A percentile compares a stretch with the other conserved stretches of the same genome.
Evolutionary conservation across 2,797 vertebrate species (phyloP).

Genomic region (Chelon auratus): DNA sequence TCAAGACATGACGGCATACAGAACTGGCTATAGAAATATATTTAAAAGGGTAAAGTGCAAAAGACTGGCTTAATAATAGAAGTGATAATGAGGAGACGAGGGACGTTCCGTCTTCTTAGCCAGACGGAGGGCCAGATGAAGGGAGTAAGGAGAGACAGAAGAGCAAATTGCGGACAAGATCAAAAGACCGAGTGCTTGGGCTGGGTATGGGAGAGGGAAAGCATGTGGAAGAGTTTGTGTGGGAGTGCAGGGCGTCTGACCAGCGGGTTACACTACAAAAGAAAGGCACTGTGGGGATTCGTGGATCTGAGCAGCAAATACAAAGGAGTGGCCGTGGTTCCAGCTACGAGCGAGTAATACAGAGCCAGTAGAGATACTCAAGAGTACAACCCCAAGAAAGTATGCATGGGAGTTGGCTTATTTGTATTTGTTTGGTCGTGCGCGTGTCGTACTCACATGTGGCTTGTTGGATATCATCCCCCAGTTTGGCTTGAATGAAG

Average conservation of each 20-base stretch:
- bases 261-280: slow-evolving; percentile 75
- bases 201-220: slow-evolving; percentile 53
- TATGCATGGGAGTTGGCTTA: slow-evolving; percentile 20
- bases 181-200: slow-evolving; percentile 56
- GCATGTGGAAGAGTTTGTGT: slow-evolving; percentile 65
- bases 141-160: slow-evolving; percentile 34
- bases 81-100: slow-evolving; percentile 47
- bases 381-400: slow-evolving; percentile 24
- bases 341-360: slow-evolving; percentile 32
- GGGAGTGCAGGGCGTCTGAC: slow-evolving; percentile 68
- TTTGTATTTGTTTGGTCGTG: slow-evolving; percentile 5
- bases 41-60: not conserved
- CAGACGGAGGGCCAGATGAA: slow-evolving; percentile 42
- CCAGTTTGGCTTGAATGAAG: slow-evolving; percentile 96
- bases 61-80: slow-evolving; percentile 6
- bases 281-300: slow-evolving; percentile 53
- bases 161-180: slow-evolving; percentile 59
- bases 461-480: slow-evolving; percentile 91
- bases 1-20: too few relatives aligned
- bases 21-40: slow-evolving; percentile 8
- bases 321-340: slow-evolving; percentile 64
- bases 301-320: slow-evolving; percentile 56
- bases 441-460: slow-evolving; percentile 89
- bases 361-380: slow-evolving; percentile 42
- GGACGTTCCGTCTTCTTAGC: slow-evolving; percentile 37